phyloP scores from a whole-genome alignment of 2,888 invertebrate genomes.

The Caenorhabditis panamensis region DNA sequence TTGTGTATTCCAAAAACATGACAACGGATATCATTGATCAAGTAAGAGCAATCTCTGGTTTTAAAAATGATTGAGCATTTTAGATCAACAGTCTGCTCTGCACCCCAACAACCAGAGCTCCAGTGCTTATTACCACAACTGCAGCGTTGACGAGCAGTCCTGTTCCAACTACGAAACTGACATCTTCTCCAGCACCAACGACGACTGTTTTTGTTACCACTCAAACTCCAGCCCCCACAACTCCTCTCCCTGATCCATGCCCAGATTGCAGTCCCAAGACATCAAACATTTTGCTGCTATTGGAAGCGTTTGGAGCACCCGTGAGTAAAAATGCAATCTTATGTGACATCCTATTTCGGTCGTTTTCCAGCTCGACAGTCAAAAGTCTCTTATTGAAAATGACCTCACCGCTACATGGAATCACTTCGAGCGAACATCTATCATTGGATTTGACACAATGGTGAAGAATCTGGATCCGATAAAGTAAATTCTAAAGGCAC shows the following conservation, averaged over 20 bases:
- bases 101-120: conserved; percentile 25
- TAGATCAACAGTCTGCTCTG: conserved; percentile 42
- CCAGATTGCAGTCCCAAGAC: conserved; percentile 61
- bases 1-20: conserved; percentile 37
- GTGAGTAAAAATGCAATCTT: too few species aligned
- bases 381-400: conserved; percentile 15
- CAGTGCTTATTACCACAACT: neutral
- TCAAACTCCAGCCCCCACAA: conserved; percentile 7
- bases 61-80: neutral
- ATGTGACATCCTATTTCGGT: neutral
- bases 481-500: conserved; percentile 6
- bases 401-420: conserved; percentile 46
- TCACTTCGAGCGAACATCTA: conserved; percentile 54
- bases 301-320: conserved; percentile 41
- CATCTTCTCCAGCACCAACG: neutral
- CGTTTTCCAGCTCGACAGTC: conserved; percentile 22
- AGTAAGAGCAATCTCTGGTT: too few species aligned
- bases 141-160: neutral
- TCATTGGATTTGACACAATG: conserved; percentile 51
- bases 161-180: neutral
- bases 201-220: neutral
- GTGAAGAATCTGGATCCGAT: conserved; percentile 14
- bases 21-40: conserved; percentile 30
- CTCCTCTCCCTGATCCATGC: conserved; percentile 29
- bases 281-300: conserved; percentile 47